A percentile compares a stretch with the other conserved stretches of the same genome.
Conservation (phyloP, 2,888 invertebrate species). For the Heterodera filipjevi region DNA sequence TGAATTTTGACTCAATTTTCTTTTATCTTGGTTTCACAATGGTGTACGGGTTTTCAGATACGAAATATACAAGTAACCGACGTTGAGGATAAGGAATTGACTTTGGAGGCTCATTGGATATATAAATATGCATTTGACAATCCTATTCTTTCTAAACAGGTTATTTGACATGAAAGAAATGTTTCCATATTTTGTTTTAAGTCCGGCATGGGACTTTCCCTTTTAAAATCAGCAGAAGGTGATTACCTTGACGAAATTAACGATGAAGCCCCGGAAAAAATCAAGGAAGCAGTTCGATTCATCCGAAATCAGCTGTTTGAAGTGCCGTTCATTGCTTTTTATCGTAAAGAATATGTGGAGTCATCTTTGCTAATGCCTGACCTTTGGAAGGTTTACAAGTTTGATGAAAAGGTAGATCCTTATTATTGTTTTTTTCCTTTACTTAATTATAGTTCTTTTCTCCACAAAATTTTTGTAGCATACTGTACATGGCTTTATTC, state of each 20-base stretch:
- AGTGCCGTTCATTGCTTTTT: conserved; percentile 97
- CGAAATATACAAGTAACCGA: conserved; percentile 58
- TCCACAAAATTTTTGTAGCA: too few relatives aligned
- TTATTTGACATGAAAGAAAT: background rate
- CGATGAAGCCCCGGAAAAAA: conserved; percentile 73
- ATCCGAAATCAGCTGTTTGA: conserved; percentile 93
- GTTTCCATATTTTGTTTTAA: background rate
- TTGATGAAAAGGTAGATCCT: conserved; percentile 79
- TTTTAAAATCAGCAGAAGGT: background rate
- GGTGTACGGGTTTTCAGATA: too few relatives aligned
- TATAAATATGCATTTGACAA: conserved; percentile 83
- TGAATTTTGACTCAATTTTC: too few relatives aligned
- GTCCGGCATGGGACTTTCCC: background rate
- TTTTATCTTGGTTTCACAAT: too few relatives aligned
- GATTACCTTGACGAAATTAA: conserved; percentile 3
- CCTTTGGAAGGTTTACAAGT: conserved; percentile 95
- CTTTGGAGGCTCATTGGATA: conserved; percentile 96
- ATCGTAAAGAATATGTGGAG: conserved; percentile 90
- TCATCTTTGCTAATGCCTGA: conserved; percentile 81
- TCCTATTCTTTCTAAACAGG: conserved; percentile 38
- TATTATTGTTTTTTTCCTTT: conserved; percentile 14
- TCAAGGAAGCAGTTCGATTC: conserved; percentile 89
- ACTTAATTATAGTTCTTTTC: too few relatives aligned
- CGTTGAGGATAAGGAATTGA: conserved; percentile 74
- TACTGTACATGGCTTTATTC: too few relatives aligned